phyloP scores from a whole-genome alignment of 2,113 vertebrate species.

The Miniopterus natalensis region DNA sequence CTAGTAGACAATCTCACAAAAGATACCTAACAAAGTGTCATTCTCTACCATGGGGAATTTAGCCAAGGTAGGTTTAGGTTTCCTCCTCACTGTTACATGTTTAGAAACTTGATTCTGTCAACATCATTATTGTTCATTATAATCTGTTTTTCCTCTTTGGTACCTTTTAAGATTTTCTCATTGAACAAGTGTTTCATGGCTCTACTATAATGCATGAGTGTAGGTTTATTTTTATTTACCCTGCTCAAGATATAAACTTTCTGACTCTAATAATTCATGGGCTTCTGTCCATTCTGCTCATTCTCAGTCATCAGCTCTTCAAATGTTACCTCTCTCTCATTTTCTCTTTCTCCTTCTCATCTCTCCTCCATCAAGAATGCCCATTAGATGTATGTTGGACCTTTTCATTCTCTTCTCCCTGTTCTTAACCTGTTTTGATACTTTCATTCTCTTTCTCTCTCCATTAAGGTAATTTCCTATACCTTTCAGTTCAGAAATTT shows the following conservation, averaged over 20 bases:
- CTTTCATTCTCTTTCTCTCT: background rate
- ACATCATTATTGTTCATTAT: background rate
- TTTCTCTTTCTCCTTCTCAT: background rate
- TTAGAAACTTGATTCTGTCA: background rate
- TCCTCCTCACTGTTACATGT: background rate
- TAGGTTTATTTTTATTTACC: background rate
- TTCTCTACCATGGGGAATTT: background rate
- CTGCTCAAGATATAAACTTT: background rate
- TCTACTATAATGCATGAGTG: background rate
- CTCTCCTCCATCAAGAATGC: background rate
- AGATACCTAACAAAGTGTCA: background rate
- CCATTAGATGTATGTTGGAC: background rate
- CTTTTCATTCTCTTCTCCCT: background rate
- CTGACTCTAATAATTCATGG: background rate
- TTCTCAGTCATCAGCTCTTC: background rate
- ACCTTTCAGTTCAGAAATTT: background rate
- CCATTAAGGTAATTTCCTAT: background rate
- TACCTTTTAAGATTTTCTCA: slow-evolving; percentile 16
- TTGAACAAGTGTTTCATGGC: background rate
- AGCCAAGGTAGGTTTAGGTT: background rate
- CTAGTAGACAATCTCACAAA: background rate
- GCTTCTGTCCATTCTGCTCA: background rate
- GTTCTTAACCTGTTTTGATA: background rate
- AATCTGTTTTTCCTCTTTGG: background rate
- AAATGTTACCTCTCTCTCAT: background rate